A percentile compares a stretch with the other conserved stretches of the same genome.
phyloP scores from a whole-genome alignment of 2,797 vertebrate species.

The Phalloptychus januarius region DNA sequence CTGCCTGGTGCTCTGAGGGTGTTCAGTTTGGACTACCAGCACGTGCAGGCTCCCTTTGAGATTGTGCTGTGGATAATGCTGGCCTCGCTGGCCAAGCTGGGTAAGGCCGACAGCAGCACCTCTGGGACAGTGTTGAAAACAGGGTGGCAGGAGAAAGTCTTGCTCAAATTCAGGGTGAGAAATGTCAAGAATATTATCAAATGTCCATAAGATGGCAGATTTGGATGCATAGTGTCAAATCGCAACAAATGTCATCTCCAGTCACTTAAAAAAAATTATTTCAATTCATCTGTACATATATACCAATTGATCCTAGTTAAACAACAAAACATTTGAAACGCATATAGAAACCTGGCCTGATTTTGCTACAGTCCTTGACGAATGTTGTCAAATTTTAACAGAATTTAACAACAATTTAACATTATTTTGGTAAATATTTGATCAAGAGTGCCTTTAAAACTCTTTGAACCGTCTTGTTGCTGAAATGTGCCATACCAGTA shows the following conservation, averaged over 20 bases:
- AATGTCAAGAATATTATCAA: not conserved
- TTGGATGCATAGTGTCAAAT: not conserved
- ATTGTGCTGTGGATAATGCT: constrained; percentile 89
- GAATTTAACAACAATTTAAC: not conserved
- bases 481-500: too few species aligned
- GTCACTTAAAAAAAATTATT: too few species aligned
- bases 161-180: not conserved
- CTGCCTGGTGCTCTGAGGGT: constrained; percentile 60
- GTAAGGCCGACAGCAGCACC: constrained; percentile 57
- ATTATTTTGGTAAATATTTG: not conserved
- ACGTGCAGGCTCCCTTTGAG: constrained; percentile 85
- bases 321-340: not conserved
- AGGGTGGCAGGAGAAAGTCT: too few species aligned
- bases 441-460: too few species aligned
- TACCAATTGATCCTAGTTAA: not conserved
- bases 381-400: not conserved
- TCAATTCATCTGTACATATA: too few species aligned
- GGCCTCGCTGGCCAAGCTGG: constrained; percentile 86
- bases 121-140: not conserved
- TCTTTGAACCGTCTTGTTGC: too few species aligned
- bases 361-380: not conserved
- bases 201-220: not conserved
- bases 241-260: too few species aligned
- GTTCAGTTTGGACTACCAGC: constrained; percentile 85
- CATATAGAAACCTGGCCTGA: not conserved